Evolutionary conservation across 1,140 invertebrate species (phyloP).

Genomic region (Mamestra configurata): DNA sequence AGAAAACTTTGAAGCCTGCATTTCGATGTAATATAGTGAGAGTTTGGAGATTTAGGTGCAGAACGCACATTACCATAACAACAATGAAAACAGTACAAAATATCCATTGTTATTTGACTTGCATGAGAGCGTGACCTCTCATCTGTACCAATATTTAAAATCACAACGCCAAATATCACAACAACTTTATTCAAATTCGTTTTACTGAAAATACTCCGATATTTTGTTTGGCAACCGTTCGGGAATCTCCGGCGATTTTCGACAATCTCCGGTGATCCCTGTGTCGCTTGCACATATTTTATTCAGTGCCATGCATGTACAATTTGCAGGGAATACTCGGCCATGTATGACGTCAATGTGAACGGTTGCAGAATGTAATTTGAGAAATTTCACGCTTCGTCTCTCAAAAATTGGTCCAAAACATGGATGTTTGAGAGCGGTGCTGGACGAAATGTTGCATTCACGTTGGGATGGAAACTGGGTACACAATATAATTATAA

Average conservation of each 20-base stretch:
- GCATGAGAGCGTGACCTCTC: too few species aligned
- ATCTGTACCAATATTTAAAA: neutral
- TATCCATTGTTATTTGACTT: neutral
- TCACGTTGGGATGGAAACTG: neutral
- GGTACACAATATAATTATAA: neutral
- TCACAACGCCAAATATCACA: neutral
- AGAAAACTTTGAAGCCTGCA: too few species aligned
- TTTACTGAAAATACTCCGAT: neutral
- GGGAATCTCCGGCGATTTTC: neutral
- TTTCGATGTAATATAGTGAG: too few species aligned
- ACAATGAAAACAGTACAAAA: too few species aligned
- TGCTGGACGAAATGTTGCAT: neutral
- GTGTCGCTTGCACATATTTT: conserved; percentile 23
- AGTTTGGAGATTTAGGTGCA: too few species aligned
- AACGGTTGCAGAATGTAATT: conserved; percentile 4
- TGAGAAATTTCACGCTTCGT: neutral
- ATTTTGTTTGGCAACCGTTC: neutral
- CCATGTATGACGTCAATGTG: conserved; percentile 20
- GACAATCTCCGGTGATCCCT: neutral
- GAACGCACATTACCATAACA: too few species aligned
- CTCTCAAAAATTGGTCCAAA: neutral
- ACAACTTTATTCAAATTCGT: neutral
- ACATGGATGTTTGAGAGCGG: neutral
- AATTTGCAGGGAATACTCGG: conserved; percentile 1
- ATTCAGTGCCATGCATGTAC: conserved; percentile 23